Conservation (phyloP, 2,888 invertebrate species). For the Lasioglossum morio region DNA sequence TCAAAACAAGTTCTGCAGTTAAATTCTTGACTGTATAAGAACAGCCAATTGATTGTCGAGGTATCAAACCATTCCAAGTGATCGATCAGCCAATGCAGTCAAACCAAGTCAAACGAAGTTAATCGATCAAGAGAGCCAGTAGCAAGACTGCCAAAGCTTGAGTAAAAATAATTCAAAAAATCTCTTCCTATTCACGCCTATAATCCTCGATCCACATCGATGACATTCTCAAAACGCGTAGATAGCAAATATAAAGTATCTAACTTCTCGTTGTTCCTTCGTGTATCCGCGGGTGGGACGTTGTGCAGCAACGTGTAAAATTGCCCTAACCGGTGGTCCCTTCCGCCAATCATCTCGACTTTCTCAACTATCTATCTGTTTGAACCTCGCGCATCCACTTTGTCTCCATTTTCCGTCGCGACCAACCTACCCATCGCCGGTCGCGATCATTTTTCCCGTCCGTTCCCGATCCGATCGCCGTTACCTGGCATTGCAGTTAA, state of each 20-base stretch:
- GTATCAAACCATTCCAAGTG: background rate
- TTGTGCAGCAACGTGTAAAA: slow-evolving; percentile 1
- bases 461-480: slow-evolving; percentile 30
- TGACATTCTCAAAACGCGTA: background rate
- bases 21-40: background rate
- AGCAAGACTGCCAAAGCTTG: background rate
- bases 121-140: background rate
- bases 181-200: background rate
- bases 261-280: background rate
- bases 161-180: background rate
- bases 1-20: background rate
- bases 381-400: background rate
- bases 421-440: background rate
- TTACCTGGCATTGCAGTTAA: slow-evolving; percentile 68
- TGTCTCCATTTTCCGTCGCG: slow-evolving; percentile 31
- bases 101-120: background rate
- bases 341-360: background rate
- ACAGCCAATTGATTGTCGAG: background rate
- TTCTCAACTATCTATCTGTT: background rate
- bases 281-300: slow-evolving; percentile 1
- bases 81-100: background rate
- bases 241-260: background rate
- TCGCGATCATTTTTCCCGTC: slow-evolving; percentile 22
- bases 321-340: slow-evolving; percentile 18
- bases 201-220: background rate